Evolutionary conservation across 1,140 invertebrate genomes (phyloP), one percentile per base, ranked within the genome.

Genomic region (Vollenhovia emeryi): DNA sequence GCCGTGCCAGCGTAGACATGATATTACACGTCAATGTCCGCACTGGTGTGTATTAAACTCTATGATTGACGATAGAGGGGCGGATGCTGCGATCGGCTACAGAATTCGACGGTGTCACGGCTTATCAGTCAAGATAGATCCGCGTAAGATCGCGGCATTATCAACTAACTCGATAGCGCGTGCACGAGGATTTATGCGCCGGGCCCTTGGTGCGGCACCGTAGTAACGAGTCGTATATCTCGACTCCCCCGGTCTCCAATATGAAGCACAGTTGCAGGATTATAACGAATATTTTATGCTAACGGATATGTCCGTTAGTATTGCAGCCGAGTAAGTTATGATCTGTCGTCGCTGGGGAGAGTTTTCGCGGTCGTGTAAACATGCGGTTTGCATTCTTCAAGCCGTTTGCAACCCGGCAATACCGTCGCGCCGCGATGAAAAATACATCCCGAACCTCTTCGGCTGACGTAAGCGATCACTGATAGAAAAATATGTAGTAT

Each of bases 11-110:
- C 59, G 52, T 68, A 60, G 79, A 89, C 89, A 74, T 76, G 88
- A 89, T 89, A 89, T 89, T 86, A 89, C 84, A 86, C 62, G 88
- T 89, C 88, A 89, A 89, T 89, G 88, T 86, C 87, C 76, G 57
- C n/a, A 74, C 24, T 36, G 24, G 85, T 50, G 68, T 60, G 73
- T 89, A 89, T 89, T 89, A 89, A 80, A 79, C 86, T 86, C 73
- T 50, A 82, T 89, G 88, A 89, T 89, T 89, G 88, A 89, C 88
- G 88, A 89, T 40, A 88, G 79, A 36, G 33, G 3, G n/a, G 13
- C 45, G 76, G 73, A 83, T 84, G 79, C 75, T 75, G 69, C 40
- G 76, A 89, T 89, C 66, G 74, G 45, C 84, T 73, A 86, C 64
- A 50, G 85, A 86, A 84, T 80, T 80, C 43, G 30, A 50, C 48